Evolutionary conservation across 2,888 invertebrate species (phyloP).

Genomic region (Polydrusus pterygomalis): DNA sequence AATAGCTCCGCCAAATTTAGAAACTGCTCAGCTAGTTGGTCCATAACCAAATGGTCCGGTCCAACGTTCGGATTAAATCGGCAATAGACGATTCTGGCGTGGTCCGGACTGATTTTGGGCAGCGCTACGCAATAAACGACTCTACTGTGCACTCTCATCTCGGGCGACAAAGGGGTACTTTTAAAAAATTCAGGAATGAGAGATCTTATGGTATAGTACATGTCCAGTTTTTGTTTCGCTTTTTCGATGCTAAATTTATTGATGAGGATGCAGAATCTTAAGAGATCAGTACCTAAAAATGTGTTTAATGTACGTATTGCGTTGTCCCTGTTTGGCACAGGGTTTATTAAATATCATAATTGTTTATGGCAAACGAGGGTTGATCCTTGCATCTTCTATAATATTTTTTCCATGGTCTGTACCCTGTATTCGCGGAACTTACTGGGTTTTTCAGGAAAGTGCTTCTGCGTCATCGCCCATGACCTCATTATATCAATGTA

Average conservation of each 20-base stretch:
- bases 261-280: neutral
- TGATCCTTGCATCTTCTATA: too few species aligned
- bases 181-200: slow-evolving; percentile 48
- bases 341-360: too few species aligned
- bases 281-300: neutral
- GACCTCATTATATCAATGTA: slow-evolving; percentile 37
- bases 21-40: slow-evolving; percentile 17
- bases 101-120: slow-evolving; percentile 44
- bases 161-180: slow-evolving; percentile 14
- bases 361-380: too few species aligned
- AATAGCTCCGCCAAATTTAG: slow-evolving; percentile 42
- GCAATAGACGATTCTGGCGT: slow-evolving; percentile 32
- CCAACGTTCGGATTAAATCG: slow-evolving; percentile 18
- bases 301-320: too few species aligned
- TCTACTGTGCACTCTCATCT: slow-evolving; percentile 31
- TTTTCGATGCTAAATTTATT: slow-evolving; percentile 55
- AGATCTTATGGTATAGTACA: slow-evolving; percentile 53
- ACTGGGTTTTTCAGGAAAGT: slow-evolving; percentile 52
- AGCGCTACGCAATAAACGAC: slow-evolving; percentile 41
- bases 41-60: slow-evolving; percentile 21
- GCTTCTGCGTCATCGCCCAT: slow-evolving; percentile 47
- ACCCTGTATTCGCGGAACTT: too few species aligned
- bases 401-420: too few species aligned
- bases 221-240: slow-evolving; percentile 53
- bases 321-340: too few species aligned